Percentiles rank a stretch among this genome's conserved stretches.
These are phyloP conservation scores for Oedothorax gibbosus DNA, from an alignment of 1,140 invertebrate species.

Conservation along the genomic window DNA sequence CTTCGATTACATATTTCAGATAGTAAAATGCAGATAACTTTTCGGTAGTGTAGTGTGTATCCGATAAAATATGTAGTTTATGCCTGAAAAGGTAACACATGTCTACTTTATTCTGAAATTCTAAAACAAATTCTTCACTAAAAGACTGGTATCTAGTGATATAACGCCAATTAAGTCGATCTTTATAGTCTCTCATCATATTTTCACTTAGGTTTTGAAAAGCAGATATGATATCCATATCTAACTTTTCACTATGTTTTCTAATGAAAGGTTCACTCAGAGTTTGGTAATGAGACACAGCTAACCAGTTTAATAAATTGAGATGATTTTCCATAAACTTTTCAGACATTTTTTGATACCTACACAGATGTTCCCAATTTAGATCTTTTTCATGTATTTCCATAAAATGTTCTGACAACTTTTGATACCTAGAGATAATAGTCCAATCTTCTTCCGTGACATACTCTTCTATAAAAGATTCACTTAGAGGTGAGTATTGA, in stretches of 20 bases:
- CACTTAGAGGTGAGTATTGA: background rate
- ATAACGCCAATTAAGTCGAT: background rate
- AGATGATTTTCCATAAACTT: conserved; percentile 5
- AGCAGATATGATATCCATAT: background rate
- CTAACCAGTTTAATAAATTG: background rate
- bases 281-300: background rate
- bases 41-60: conserved; percentile 11
- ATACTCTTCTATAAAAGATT: background rate
- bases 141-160: conserved; percentile 5
- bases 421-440: background rate
- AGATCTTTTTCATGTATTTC: conserved; percentile 6
- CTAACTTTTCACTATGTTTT: background rate
- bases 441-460: conserved; percentile 1
- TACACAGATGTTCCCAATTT: background rate
- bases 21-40: conserved; percentile 12
- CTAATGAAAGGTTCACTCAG: conserved; percentile 14
- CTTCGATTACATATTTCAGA: background rate
- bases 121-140: background rate
- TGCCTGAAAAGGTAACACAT: background rate
- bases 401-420: conserved; percentile 10
- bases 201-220: conserved; percentile 13
- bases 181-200: conserved; percentile 12
- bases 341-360: conserved; percentile 9
- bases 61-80: conserved; percentile 14
- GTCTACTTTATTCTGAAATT: conserved; percentile 8